Evolutionary conservation across 2,888 invertebrate species (phyloP).

Genomic region (Auanema sp.): DNA sequence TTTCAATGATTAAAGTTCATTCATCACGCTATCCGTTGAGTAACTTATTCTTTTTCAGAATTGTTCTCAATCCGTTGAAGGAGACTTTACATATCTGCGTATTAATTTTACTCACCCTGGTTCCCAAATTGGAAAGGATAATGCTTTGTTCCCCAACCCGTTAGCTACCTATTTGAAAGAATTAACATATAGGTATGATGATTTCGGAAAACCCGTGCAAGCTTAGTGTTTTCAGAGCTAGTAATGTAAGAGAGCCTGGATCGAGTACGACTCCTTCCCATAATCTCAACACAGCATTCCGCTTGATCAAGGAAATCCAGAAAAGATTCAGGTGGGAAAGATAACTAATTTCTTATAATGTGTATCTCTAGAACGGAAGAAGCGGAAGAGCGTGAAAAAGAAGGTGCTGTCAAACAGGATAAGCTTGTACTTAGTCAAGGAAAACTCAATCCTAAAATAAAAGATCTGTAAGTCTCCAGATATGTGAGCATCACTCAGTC

Average conservation of each 20-base stretch:
- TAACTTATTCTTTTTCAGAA: constrained; percentile 70
- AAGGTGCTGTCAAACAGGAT: constrained; percentile 96
- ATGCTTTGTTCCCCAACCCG: constrained; percentile 85
- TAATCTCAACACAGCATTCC: constrained; percentile 92
- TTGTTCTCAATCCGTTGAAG: constrained; percentile 95
- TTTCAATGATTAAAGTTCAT: constrained; percentile 85
- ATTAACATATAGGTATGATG: constrained; percentile 72
- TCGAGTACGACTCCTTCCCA: constrained; percentile 89
- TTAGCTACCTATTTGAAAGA: constrained; percentile 97
- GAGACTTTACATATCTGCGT: constrained; percentile 94
- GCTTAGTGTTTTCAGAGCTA: constrained; percentile 18
- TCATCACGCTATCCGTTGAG: not conserved
- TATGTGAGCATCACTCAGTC: constrained; percentile 69
- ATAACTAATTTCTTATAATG: not conserved
- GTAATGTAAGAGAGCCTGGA: constrained; percentile 89
- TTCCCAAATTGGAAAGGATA: constrained; percentile 84
- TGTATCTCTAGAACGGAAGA: constrained; percentile 75
- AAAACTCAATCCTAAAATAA: constrained; percentile 88
- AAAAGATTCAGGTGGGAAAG: constrained; percentile 83
- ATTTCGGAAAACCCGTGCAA: not conserved
- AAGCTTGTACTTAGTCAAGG: constrained; percentile 79
- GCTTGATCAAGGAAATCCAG: constrained; percentile 97
- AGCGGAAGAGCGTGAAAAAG: constrained; percentile 96
- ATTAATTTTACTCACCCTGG: constrained; percentile 99
- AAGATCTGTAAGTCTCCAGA: constrained; percentile 52